Percentiles rank a stretch among this genome's conserved stretches.
Conservation (phyloP, 2,797 vertebrate genomes). For the Psittacula derbiana region DNA sequence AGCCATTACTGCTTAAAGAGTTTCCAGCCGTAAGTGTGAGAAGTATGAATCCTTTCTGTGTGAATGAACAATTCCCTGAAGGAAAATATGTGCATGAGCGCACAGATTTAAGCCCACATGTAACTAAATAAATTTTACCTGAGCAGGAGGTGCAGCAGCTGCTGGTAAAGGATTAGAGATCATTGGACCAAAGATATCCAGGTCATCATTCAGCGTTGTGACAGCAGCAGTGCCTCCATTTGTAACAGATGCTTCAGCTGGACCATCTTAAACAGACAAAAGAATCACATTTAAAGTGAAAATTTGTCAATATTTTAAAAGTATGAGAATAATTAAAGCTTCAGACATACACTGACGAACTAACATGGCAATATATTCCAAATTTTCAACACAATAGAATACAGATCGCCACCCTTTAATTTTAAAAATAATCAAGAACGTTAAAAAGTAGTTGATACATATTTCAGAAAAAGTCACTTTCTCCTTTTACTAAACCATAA, state of each 20-base stretch:
- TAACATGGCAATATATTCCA: not conserved
- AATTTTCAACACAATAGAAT: not conserved
- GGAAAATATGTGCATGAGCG: rapidly evolving
- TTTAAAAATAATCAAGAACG: not conserved
- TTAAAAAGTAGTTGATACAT: not conserved
- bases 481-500: not conserved
- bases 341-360: not conserved
- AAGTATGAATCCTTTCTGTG: not conserved
- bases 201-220: slow-evolving; percentile 83
- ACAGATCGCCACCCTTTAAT: not conserved
- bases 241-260: slow-evolving; percentile 77
- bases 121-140: slow-evolving; percentile 65
- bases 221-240: slow-evolving; percentile 75
- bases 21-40: not conserved
- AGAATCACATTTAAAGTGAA: not conserved
- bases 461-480: not conserved
- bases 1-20: not conserved
- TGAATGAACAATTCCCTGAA: not conserved
- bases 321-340: not conserved
- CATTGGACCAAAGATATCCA: slow-evolving; percentile 98
- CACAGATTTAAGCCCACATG: not conserved
- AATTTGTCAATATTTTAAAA: not conserved
- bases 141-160: slow-evolving; percentile 70
- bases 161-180: slow-evolving; percentile 93
- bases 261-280: slow-evolving; percentile 79